Evolutionary conservation across 2,113 vertebrate species (phyloP).

Genomic region (Sakesphorus luctuosus): DNA sequence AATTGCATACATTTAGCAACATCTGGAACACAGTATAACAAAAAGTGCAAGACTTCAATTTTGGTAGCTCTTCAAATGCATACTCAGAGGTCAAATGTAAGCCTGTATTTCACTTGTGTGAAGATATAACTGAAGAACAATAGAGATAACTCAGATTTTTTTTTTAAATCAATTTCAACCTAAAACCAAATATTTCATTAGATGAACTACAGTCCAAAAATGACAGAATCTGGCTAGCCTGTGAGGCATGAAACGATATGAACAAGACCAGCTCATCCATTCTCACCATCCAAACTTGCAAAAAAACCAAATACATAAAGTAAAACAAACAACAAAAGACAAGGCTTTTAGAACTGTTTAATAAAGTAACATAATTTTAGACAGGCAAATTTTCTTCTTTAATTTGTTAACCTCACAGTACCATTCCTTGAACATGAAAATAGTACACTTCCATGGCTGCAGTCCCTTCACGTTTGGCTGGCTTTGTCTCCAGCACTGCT

Average conservation of each 20-base stretch:
- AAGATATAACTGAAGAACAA: constrained; percentile 40
- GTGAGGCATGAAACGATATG: background rate
- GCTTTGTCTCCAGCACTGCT: background rate
- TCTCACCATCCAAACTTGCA: background rate
- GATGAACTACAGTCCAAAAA: background rate
- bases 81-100: constrained; percentile 26
- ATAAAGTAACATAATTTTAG: constrained; percentile 43
- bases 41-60: constrained; percentile 12
- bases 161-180: background rate
- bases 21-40: constrained; percentile 4
- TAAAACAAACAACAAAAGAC: constrained; percentile 60
- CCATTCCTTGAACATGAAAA: background rate
- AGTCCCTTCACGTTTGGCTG: background rate
- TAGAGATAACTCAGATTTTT: background rate
- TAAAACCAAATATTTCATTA: constrained; percentile 21
- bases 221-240: background rate
- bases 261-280: background rate
- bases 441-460: background rate
- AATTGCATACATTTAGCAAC: background rate
- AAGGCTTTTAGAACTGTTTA: constrained; percentile 52
- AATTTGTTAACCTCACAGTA: background rate
- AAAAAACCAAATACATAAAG: background rate
- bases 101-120: constrained; percentile 15
- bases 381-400: constrained; percentile 27
- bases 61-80: constrained; percentile 42